Base-by-base conservation (phyloP, 2,888 invertebrate genomes). In the Thera obeliscata region DNA sequence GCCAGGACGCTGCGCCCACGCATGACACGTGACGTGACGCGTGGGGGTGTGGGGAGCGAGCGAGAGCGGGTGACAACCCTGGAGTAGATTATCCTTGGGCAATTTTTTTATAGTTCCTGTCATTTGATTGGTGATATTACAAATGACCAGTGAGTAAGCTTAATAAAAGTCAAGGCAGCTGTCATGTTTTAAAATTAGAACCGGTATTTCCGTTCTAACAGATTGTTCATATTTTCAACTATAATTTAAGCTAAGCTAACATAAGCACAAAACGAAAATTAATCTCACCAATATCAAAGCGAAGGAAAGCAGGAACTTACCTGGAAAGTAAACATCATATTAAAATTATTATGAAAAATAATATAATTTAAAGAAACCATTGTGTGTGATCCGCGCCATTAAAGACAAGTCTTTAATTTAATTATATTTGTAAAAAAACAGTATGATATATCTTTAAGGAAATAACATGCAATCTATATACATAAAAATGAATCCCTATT, bases 1-100 rank as follows among this genome's bases (percentile, higher is more conserved):
- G 63, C 49, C 72, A 78, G 83, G 80, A 82, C 81, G 76, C 79
- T 77, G 81, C 78, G 76, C 83, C 83, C 78, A 83, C 84, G 85
- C 85, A 78, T 63, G 63, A 52, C 69, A 58, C 64, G 64, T 74
- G 69, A 76, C 72, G 76, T 73, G 56, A 64, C 54, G 22, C 22
- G 22, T 22, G n/a, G n/a, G 52, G 56, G 64, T 61, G 57, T 59
- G 56, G 36, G 61, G 11, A 43, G 60, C 48, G 54, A 70, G 73
- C 64, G 65, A 9, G 8, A 49, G 74, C 71, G 69, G 38, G 61
- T 55, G 66, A 48, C 55, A 62, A 11, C 66, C 66, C 66, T 62
- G 52, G n/a, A 7, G 7, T 11, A 2, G 52, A 50, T 12, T 36
- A 11, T 33, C 43, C 41, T 52, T 56, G 11, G 36, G 9, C 7